Conservation (phyloP, 1,140 invertebrate species). For the Euglossa dilemma region DNA sequence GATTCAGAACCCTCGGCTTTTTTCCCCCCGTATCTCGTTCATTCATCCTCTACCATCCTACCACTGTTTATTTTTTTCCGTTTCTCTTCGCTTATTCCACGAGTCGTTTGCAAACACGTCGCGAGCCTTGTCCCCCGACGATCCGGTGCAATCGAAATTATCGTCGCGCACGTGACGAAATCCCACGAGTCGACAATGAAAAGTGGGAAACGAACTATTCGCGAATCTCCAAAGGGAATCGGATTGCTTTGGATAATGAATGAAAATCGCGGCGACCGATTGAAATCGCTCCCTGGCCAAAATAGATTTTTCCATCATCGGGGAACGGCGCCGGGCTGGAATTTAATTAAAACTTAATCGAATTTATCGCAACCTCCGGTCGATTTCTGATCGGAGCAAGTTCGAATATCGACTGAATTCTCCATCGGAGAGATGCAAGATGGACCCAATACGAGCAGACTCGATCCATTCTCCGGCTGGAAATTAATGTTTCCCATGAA, state of each 20-base stretch:
- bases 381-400: not conserved
- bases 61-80: not conserved
- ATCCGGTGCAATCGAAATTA: slow-evolving; percentile 1
- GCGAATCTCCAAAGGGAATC: not conserved
- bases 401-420: not conserved
- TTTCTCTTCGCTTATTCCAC: not conserved
- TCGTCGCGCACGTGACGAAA: not conserved
- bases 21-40: not conserved
- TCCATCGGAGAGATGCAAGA: too few species aligned
- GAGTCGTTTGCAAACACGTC: not conserved
- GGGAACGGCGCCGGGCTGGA: not conserved
- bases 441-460: not conserved
- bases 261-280: not conserved
- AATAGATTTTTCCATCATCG: not conserved
- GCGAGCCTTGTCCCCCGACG: not conserved
- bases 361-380: not conserved
- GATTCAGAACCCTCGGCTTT: not conserved
- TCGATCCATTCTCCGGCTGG: not conserved
- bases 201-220: not conserved
- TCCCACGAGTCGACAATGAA: not conserved
- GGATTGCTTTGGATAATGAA: not conserved
- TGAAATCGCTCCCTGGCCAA: not conserved
- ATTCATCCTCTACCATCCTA: not conserved
- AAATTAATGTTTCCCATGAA: not conserved
- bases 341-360: slow-evolving; percentile 24